These are phyloP conservation scores for Ceratosolen solmsi DNA, from an alignment of 1,140 invertebrate species.

Conservation along the genomic window DNA sequence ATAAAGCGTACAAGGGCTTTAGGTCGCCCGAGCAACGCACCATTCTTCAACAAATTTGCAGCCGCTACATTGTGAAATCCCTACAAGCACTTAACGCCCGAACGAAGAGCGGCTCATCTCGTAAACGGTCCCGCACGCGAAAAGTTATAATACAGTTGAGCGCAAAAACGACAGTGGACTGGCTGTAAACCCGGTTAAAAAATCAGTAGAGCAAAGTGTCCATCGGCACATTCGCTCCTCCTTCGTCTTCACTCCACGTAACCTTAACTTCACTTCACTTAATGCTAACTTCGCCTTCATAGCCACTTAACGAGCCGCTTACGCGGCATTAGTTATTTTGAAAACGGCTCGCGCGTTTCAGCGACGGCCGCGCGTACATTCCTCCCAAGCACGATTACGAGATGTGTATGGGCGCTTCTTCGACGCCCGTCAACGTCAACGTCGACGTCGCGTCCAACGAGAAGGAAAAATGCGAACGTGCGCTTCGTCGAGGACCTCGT, in stretches of 20 bases:
- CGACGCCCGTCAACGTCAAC: neutral
- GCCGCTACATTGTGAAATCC: neutral
- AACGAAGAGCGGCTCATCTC: slow-evolving; percentile 2
- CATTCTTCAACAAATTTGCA: slow-evolving; percentile 17
- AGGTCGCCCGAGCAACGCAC: neutral
- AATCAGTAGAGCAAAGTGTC: slow-evolving; percentile 8
- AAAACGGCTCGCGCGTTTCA: neutral
- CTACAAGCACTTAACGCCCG: slow-evolving; percentile 3
- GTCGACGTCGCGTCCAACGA: slow-evolving; percentile 1
- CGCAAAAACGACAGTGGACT: neutral
- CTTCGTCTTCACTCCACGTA: neutral
- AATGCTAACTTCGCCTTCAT: slow-evolving; percentile 41
- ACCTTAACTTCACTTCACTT: slow-evolving; percentile 12
- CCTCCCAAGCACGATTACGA: neutral
- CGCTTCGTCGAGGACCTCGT: neutral
- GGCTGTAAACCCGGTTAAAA: neutral
- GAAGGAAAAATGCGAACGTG: neutral
- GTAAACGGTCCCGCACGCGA: neutral
- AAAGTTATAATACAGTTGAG: slow-evolving; percentile 15
- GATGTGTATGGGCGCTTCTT: neutral
- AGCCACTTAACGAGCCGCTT: slow-evolving; percentile 21
- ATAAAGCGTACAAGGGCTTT: neutral
- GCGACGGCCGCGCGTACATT: neutral
- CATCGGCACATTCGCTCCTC: neutral
- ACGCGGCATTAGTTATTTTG: neutral